phyloP scores from a whole-genome alignment of 2,888 invertebrate species.

The Trachelus troglodyta region DNA sequence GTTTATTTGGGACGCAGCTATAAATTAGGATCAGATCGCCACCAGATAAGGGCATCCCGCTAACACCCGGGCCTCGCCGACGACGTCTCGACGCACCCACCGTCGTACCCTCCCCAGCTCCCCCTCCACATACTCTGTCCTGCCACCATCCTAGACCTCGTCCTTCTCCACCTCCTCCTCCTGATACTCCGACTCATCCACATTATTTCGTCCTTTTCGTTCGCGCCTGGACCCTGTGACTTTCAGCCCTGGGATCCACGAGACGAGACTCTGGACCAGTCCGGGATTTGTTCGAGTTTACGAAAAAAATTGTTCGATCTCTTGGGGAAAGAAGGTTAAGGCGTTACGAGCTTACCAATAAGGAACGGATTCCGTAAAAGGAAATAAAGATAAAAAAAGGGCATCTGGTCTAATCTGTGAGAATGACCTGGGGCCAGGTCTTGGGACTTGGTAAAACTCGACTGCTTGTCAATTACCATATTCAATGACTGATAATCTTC shows the following conservation, averaged over 20 bases:
- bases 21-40: conserved; percentile 67
- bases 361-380: background rate
- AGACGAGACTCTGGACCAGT: background rate
- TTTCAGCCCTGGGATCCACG: background rate
- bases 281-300: background rate
- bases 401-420: background rate
- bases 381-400: background rate
- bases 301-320: background rate
- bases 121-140: conserved; percentile 11
- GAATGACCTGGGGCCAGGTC: background rate
- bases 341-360: background rate
- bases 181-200: conserved; percentile 22
- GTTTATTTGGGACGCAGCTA: conserved; percentile 66
- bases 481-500: background rate
- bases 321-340: background rate
- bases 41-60: conserved; percentile 64
- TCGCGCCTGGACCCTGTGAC: conserved; percentile 22
- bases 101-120: background rate
- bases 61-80: conserved; percentile 64
- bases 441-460: background rate
- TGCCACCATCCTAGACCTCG: conserved; percentile 21
- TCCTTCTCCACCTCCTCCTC: conserved; percentile 14
- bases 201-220: conserved; percentile 24
- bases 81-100: conserved; percentile 43
- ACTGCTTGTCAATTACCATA: background rate